phyloP scores from a whole-genome alignment of 92 coral and sea anemone species.

The Paragorgia papillata region DNA sequence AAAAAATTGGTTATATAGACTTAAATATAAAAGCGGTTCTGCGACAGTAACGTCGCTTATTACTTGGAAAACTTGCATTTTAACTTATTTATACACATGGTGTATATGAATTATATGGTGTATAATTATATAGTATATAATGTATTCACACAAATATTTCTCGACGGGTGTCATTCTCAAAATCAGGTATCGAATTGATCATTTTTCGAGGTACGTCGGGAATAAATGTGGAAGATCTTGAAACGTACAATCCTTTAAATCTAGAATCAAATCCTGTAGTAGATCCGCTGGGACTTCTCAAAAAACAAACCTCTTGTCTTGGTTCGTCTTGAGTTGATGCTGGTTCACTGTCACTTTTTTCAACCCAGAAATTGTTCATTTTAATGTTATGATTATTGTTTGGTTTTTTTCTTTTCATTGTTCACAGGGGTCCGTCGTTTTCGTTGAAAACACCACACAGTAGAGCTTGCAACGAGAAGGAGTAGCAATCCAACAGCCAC shows the following conservation, averaged over 20 bases:
- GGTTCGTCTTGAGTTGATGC: conserved; percentile 11
- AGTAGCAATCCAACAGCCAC: conserved; percentile 17
- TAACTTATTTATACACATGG: no score
- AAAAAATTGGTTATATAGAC: no score
- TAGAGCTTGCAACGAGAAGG: conserved; percentile 19
- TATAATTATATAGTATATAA: no score
- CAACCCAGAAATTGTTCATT: conserved; percentile 12
- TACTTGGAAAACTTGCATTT: no score
- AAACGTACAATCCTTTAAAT: conserved; percentile 8
- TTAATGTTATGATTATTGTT: neutral
- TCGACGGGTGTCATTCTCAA: neutral
- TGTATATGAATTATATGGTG: no score
- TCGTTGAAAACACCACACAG: conserved; percentile 22
- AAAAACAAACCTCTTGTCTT: neutral
- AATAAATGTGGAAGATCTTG: neutral
- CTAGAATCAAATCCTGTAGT: conserved; percentile 19
- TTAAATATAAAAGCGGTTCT: no score
- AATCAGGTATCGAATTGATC: neutral
- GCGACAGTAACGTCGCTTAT: no score
- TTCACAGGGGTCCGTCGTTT: neutral
- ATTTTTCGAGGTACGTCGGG: neutral
- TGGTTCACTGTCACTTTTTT: neutral
- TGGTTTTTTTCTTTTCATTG: neutral
- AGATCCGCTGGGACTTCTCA: neutral
- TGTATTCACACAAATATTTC: conserved; percentile 28